A percentile compares a stretch with the other conserved stretches of the same genome.
phyloP scores from a whole-genome alignment of 2,113 vertebrate genomes.

The Panurus biarmicus region DNA sequence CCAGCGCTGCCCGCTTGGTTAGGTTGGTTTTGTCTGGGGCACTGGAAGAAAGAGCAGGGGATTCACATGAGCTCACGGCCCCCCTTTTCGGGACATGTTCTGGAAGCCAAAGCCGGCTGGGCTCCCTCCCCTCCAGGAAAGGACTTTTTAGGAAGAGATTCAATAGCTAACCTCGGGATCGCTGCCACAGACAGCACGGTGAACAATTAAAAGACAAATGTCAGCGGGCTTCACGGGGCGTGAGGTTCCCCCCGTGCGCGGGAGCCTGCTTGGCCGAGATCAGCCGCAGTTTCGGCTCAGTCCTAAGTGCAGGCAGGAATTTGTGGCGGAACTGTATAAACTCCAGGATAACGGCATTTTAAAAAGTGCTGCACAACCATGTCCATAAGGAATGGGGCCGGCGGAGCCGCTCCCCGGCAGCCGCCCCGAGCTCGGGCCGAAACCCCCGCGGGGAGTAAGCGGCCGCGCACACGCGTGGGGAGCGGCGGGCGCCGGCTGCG shows the following conservation, averaged over 20 bases:
- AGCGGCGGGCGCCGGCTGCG: neutral
- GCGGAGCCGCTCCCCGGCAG: neutral
- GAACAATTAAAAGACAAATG: conserved; percentile 2
- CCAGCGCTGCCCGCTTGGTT: neutral
- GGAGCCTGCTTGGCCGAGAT: neutral
- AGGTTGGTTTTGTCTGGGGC: conserved; percentile 18
- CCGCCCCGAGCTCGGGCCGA: neutral
- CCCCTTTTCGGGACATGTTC: neutral
- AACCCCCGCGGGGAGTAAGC: neutral
- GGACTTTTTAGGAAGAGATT: neutral
- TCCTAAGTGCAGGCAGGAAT: neutral
- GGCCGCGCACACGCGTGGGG: neutral
- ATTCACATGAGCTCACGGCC: neutral
- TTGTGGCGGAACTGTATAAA: neutral
- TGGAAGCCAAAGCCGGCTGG: neutral
- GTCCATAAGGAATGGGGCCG: rapidly evolving
- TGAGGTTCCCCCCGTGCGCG: neutral
- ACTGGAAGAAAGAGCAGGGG: neutral
- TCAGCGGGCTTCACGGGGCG: neutral
- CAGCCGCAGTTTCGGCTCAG: neutral
- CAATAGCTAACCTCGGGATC: neutral
- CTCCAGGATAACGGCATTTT: neutral
- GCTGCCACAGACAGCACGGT: neutral
- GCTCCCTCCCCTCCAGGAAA: neutral
- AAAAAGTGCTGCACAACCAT: rapidly evolving